Conservation (phyloP, 2,113 vertebrate species). For the Erythrolamprus reginae region DNA sequence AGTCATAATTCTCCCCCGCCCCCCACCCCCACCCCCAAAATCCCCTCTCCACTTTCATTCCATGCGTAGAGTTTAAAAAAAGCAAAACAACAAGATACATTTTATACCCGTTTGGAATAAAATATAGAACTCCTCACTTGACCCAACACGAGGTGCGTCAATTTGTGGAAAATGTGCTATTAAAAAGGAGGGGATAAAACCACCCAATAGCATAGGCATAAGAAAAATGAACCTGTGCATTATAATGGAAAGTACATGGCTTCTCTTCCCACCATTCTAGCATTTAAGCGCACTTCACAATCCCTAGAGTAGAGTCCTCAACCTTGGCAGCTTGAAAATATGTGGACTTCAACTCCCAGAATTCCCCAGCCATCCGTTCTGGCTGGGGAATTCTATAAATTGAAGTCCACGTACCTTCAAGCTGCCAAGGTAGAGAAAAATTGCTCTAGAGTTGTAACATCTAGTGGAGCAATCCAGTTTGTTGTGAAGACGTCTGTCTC, state of each 20-base stretch:
- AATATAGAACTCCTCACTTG: not conserved
- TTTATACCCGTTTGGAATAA: not conserved
- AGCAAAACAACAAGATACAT: not conserved
- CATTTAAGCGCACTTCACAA: conserved; percentile 6
- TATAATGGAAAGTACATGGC: no score
- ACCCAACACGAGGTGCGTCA: not conserved
- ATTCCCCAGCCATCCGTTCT: not conserved
- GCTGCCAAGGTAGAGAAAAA: not conserved
- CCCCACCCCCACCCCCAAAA: no score
- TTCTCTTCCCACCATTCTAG: not conserved
- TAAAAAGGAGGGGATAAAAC: no score
- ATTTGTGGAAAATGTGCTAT: not conserved
- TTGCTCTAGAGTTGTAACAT: not conserved
- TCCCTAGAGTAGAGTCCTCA: not conserved
- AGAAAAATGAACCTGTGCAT: no score
- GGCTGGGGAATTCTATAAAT: not conserved
- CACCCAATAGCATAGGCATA: no score
- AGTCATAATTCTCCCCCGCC: not conserved
- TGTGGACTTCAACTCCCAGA: not conserved
- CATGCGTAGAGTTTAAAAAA: not conserved
- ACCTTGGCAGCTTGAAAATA: not conserved
- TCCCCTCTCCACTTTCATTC: not conserved
- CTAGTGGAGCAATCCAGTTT: not conserved
- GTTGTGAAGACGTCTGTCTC: not conserved
- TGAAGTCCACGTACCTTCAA: not conserved